Evolutionary conservation across 2,113 vertebrate species (phyloP).

Genomic region (Acanthochromis polyacanthus): DNA sequence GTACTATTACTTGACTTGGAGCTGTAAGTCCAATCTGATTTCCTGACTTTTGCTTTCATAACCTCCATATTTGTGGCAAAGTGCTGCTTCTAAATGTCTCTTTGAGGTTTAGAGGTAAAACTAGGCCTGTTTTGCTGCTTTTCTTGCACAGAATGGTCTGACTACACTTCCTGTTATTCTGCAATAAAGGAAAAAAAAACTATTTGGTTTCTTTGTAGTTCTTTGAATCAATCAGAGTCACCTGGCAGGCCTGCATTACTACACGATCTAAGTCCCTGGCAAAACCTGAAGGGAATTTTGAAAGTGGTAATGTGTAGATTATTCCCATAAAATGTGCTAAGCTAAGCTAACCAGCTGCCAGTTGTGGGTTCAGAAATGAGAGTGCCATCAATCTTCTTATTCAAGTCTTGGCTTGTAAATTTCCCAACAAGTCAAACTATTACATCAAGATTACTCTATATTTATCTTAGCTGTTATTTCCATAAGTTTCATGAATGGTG

Average conservation of each 20-base stretch:
- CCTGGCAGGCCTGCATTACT: too few species aligned
- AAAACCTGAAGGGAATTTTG: too few species aligned
- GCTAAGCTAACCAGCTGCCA: background rate
- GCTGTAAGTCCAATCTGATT: background rate
- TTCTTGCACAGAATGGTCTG: too few species aligned
- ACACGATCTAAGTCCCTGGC: too few species aligned
- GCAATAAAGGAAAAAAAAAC: too few species aligned
- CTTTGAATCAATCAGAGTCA: too few species aligned
- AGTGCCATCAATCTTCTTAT: background rate
- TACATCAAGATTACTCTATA: conserved; percentile 49
- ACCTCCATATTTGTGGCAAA: background rate
- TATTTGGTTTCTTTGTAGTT: too few species aligned
- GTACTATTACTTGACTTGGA: too few species aligned
- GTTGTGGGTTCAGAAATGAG: background rate
- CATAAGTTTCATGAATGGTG: conserved; percentile 91
- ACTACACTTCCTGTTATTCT: too few species aligned
- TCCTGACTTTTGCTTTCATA: background rate
- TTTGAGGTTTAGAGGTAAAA: background rate
- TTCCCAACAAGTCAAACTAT: background rate
- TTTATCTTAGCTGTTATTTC: conserved; percentile 85
- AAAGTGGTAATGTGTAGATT: too few species aligned
- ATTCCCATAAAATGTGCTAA: background rate
- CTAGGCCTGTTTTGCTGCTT: background rate
- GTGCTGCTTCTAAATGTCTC: too few species aligned
- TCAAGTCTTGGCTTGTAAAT: background rate